phyloP scores from a whole-genome alignment of 2,113 vertebrate species.

The Tiliqua scincoides region DNA sequence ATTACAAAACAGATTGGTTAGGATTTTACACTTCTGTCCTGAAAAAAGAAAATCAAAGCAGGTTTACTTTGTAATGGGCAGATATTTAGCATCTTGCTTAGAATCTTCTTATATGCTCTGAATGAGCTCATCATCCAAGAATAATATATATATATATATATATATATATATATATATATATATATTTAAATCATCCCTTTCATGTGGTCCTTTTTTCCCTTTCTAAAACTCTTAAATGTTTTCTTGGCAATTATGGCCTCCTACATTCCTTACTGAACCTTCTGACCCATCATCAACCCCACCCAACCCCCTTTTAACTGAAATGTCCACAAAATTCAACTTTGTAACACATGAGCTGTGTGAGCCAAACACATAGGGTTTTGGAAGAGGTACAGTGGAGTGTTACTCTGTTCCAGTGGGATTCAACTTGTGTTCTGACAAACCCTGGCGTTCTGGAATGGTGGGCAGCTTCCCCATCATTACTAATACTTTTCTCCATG shows the following conservation, averaged over 20 bases:
- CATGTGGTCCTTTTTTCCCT: neutral
- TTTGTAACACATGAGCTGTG: neutral
- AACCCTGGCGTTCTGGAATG: neutral
- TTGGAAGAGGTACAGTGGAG: neutral
- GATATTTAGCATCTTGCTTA: neutral
- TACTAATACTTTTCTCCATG: no score
- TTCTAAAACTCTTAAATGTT: constrained; percentile 30
- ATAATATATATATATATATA: neutral
- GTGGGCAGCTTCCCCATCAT: neutral
- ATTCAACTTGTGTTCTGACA: neutral
- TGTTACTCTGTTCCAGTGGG: neutral
- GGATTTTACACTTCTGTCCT: neutral
- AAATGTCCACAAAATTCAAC: neutral
- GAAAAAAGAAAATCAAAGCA: neutral
- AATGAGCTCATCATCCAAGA: neutral
- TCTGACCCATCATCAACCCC: neutral
- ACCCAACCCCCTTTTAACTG: neutral
- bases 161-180: no score
- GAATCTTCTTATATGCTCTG: neutral
- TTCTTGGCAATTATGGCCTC: neutral
- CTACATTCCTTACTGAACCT: neutral
- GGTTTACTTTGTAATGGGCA: constrained; percentile 5
- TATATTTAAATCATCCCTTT: neutral
- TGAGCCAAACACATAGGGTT: neutral
- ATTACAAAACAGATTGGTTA: neutral